Evolutionary conservation across 2,797 vertebrate species (phyloP).

Genomic region (Pipistrellus nathusii): DNA sequence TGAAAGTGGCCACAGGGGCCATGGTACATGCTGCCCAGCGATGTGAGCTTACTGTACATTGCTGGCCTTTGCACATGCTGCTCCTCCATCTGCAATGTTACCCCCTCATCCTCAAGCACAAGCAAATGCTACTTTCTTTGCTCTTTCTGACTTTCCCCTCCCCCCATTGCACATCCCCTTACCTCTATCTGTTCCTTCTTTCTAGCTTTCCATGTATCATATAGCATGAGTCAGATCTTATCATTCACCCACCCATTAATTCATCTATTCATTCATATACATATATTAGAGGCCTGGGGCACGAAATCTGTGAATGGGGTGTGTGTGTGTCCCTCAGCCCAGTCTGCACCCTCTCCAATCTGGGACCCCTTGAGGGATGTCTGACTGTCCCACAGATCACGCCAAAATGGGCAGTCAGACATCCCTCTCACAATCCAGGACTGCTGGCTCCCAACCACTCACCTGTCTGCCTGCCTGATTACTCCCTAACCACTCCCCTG

Average conservation of each 20-base stretch:
- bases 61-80: neutral
- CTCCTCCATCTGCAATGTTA: neutral
- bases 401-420: no score
- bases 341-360: no score
- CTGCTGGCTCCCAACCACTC: no score
- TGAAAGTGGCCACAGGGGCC: neutral
- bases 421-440: no score
- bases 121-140: neutral
- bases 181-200: neutral
- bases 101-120: neutral
- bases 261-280: neutral
- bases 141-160: neutral
- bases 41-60: no score
- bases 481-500: no score
- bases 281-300: no score
- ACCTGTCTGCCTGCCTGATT: no score
- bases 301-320: no score
- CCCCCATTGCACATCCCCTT: neutral
- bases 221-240: neutral
- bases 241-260: neutral
- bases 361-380: no score
- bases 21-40: accelerated
- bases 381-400: no score
- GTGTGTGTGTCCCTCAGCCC: no score
- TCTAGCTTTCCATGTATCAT: neutral